Conservation (phyloP, 2,113 vertebrate species). For the Ellobius talpinus region DNA sequence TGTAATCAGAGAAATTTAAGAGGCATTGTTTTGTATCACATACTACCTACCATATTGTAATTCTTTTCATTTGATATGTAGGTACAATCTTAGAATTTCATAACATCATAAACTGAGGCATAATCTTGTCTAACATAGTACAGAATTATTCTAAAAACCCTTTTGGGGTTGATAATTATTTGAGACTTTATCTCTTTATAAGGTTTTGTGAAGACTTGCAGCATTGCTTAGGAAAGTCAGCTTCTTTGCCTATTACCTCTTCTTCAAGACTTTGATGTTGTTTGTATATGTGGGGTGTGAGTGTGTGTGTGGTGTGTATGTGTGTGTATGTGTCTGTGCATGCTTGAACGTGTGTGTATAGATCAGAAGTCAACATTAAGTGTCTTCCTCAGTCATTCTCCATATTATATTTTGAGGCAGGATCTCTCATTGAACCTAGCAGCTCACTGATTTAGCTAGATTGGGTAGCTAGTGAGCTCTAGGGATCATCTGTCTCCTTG, state of each 20-base stretch:
- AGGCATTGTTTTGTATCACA: conserved; percentile 1
- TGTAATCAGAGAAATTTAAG: conserved; percentile 23
- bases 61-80: conserved; percentile 43
- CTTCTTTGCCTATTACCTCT: background rate
- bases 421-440: background rate
- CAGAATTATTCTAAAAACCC: background rate
- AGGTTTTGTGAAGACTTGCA: background rate
- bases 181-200: background rate
- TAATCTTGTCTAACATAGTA: background rate
- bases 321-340: background rate
- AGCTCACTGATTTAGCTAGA: background rate
- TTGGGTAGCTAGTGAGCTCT: background rate
- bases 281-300: background rate
- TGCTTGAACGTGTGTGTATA: background rate
- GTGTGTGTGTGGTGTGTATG: background rate
- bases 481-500: too few species aligned
- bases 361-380: background rate
- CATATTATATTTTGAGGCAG: background rate
- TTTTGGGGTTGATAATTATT: conserved; percentile 21
- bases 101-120: background rate
- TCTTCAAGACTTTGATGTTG: background rate
- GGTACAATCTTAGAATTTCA: conserved; percentile 49
- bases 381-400: background rate
- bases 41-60: background rate
- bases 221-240: background rate